These are phyloP conservation scores for Electrophaes corylata DNA, from an alignment of 2,888 invertebrate genomes.

Conservation along the genomic window DNA sequence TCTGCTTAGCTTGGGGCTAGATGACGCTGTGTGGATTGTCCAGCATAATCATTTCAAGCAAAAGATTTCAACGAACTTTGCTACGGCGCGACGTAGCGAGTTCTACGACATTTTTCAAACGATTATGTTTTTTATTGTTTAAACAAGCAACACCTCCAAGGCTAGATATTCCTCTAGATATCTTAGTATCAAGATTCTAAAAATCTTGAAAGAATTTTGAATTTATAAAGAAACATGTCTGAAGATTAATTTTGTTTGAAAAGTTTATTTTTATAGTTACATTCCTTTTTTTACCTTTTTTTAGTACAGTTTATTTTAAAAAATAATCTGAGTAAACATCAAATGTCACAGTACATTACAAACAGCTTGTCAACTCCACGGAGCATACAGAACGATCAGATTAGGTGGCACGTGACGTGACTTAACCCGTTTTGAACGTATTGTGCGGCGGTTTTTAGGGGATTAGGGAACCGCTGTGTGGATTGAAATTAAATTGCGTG, in stretches of 20 bases:
- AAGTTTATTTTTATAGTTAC: no score
- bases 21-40: no score
- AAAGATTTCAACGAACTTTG: constrained; percentile 21
- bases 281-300: no score
- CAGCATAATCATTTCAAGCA: not conserved
- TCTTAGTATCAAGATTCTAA: no score
- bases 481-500: constrained; percentile 37
- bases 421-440: constrained; percentile 13
- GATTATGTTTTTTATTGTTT: no score
- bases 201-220: no score
- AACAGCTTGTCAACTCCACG: constrained; percentile 27
- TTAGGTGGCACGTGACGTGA: constrained; percentile 20
- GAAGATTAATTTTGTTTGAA: no score
- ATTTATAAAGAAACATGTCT: no score
- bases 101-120: constrained; percentile 2
- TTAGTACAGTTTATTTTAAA: not conserved
- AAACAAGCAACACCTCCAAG: no score
- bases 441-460: constrained; percentile 44
- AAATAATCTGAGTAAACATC: constrained; percentile 31
- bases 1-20: no score
- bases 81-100: constrained; percentile 21
- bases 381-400: constrained; percentile 14
- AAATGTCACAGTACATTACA: constrained; percentile 36
- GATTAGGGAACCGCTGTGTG: constrained; percentile 38
- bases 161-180: no score